Evolutionary conservation across 53 echinoderm and acorn worm species (phyloP).

Genomic region (Echinometra lucunter): DNA sequence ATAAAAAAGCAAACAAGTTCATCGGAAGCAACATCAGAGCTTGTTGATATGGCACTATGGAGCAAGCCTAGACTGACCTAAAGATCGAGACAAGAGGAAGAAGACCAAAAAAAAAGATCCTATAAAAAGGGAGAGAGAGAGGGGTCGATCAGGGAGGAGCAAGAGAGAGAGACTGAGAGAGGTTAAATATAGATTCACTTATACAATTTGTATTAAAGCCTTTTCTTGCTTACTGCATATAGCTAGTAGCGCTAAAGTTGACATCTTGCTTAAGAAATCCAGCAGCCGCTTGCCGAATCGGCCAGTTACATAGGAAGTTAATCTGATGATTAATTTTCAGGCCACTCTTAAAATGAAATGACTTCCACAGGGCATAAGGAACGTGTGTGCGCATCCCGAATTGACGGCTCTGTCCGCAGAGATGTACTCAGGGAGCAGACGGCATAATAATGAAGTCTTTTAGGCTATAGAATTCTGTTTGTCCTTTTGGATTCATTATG

Average conservation of each 20-base stretch:
- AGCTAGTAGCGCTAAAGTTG: background rate
- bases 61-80: too few relatives aligned
- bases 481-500: background rate
- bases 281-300: background rate
- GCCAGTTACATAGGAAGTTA: slow-evolving; percentile 40
- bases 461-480: background rate
- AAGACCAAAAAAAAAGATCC: background rate
- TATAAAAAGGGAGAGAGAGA: background rate
- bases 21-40: too few relatives aligned
- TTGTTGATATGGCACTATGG: too few relatives aligned
- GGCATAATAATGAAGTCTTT: background rate
- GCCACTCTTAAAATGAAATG: slow-evolving; percentile 40
- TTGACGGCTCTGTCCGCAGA: background rate
- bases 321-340: slow-evolving; percentile 53
- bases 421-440: background rate
- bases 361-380: background rate
- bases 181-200: background rate
- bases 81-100: too few relatives aligned
- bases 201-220: background rate
- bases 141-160: too few relatives aligned
- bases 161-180: background rate
- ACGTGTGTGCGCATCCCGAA: slow-evolving; percentile 12
- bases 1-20: too few relatives aligned
- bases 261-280: background rate
- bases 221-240: background rate